phyloP scores from a whole-genome alignment of 64 coral and sea anemone species.

The Pocillopora damicornis region DNA sequence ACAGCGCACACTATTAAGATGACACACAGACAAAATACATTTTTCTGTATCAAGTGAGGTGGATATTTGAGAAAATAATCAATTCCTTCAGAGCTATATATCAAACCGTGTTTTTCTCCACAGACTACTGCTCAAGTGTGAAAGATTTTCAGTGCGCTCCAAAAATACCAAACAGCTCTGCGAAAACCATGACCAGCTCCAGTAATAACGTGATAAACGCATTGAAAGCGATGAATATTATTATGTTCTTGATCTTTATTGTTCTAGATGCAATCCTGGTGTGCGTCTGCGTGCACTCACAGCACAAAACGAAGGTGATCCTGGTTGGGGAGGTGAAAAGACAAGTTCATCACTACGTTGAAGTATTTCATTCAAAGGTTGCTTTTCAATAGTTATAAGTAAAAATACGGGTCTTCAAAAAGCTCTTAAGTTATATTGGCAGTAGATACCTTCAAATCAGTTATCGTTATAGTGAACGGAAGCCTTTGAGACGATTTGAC shows the following conservation, averaged over 20 bases:
- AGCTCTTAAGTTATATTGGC: too few species aligned
- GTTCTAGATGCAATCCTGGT: not conserved
- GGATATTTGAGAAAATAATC: too few species aligned
- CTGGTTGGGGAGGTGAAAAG: not conserved
- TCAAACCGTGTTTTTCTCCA: conserved; percentile 56
- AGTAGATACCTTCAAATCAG: too few species aligned
- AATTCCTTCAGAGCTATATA: too few species aligned
- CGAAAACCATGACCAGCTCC: not conserved
- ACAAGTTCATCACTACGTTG: not conserved
- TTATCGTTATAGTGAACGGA: too few species aligned
- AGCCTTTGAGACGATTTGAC: too few species aligned
- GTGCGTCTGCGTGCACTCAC: not conserved
- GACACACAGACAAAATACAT: too few species aligned
- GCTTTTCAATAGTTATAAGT: too few species aligned
- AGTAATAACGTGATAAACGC: not conserved
- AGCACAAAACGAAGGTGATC: not conserved
- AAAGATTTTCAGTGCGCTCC: conserved; percentile 61
- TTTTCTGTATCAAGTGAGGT: too few species aligned
- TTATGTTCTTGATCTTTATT: not conserved
- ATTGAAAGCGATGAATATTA: not conserved
- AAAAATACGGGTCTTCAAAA: too few species aligned
- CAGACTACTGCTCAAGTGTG: conserved; percentile 54
- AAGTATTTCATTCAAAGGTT: not conserved
- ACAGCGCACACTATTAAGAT: too few species aligned
- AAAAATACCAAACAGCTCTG: too few species aligned